phyloP scores from a whole-genome alignment of 2,888 invertebrate genomes.

The Drosophila pseudotakahashii region DNA sequence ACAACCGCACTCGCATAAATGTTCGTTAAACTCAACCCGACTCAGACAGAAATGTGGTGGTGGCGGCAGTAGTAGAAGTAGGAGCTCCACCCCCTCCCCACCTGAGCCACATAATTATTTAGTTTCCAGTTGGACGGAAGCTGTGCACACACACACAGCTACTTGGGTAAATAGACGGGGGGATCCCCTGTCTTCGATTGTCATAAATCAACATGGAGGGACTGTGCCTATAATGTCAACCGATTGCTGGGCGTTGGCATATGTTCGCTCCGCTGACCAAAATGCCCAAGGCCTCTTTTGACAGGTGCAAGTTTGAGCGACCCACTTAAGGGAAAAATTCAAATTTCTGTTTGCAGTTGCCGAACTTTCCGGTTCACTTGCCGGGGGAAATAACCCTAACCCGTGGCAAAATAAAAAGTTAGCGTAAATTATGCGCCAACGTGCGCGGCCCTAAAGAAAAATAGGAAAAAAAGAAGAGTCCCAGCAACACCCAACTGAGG shows the following conservation, averaged over 20 bases:
- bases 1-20: slow-evolving; percentile 78
- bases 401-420: slow-evolving; percentile 59
- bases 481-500: slow-evolving; percentile 1
- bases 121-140: slow-evolving; percentile 70
- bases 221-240: slow-evolving; percentile 12
- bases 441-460: slow-evolving; percentile 49
- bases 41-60: slow-evolving; percentile 24
- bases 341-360: slow-evolving; percentile 36
- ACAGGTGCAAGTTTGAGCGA: slow-evolving; percentile 44
- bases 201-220: slow-evolving; percentile 72
- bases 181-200: slow-evolving; percentile 66
- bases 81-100: slow-evolving; percentile 11
- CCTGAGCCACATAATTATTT: slow-evolving; percentile 73
- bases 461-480: slow-evolving; percentile 23
- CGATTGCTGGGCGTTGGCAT: slow-evolving; percentile 36
- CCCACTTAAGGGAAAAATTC: slow-evolving; percentile 46
- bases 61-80: no score
- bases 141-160: slow-evolving; percentile 47
- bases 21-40: slow-evolving; percentile 68
- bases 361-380: slow-evolving; percentile 40
- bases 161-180: slow-evolving; percentile 48
- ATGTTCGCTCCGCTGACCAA: slow-evolving; percentile 29
- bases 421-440: slow-evolving; percentile 69
- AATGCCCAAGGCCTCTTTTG: slow-evolving; percentile 14
- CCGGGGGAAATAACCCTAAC: slow-evolving; percentile 18